Conservation (phyloP, 23 tunicate species). For the Trididemnum nubilum region DNA sequence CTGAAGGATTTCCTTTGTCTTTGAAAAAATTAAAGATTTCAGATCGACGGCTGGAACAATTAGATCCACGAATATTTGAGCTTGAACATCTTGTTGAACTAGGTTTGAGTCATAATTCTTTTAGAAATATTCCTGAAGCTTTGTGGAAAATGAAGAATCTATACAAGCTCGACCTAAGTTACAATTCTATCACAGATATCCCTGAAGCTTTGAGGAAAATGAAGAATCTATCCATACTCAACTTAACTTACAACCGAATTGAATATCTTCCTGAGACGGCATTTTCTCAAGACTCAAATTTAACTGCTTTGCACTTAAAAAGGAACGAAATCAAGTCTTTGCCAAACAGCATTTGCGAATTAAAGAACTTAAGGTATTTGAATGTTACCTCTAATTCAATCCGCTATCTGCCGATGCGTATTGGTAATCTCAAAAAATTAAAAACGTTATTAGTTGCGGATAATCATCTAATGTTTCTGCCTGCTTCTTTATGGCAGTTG, state of each 20-base stretch:
- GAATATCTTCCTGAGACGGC: slow-evolving; percentile 13
- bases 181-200: slow-evolving; percentile 43
- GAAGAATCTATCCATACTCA: slow-evolving; percentile 14
- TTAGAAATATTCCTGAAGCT: too few species aligned
- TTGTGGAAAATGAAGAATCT: slow-evolving; percentile 55
- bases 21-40: slow-evolving; percentile 43
- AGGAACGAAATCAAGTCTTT: slow-evolving; percentile 21
- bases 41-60: slow-evolving; percentile 27
- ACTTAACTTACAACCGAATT: slow-evolving; percentile 28
- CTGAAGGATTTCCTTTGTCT: slow-evolving; percentile 48
- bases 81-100: too few species aligned
- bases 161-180: slow-evolving; percentile 36
- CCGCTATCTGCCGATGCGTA: slow-evolving; percentile 34
- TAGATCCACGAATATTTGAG: slow-evolving; percentile 55
- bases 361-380: slow-evolving; percentile 41
- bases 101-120: too few species aligned
- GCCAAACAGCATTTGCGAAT: slow-evolving; percentile 34
- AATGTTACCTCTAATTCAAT: slow-evolving; percentile 37
- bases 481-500: slow-evolving; percentile 20
- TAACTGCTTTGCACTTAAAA: slow-evolving; percentile 10
- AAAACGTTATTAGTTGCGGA: slow-evolving; percentile 37
- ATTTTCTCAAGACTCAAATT: background rate
- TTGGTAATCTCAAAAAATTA: slow-evolving; percentile 41
- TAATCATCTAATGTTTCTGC: slow-evolving; percentile 33
- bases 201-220: slow-evolving; percentile 24